Percentiles rank a stretch among this genome's conserved stretches.
Conservation (phyloP, 2,797 vertebrate genomes). For the Garrulus glandarius region DNA sequence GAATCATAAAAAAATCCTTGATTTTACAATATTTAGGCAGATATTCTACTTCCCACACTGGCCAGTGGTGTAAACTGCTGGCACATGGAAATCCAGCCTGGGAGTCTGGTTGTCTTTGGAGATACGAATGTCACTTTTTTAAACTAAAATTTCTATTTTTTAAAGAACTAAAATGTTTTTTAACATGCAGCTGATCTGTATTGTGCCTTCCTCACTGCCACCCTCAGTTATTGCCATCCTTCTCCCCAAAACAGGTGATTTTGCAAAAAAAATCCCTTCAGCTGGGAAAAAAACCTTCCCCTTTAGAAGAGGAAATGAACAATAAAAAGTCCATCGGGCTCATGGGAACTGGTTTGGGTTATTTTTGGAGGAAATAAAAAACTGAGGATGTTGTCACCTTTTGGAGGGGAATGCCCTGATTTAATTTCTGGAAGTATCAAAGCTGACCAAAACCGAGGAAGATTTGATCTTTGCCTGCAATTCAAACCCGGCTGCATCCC, state of each 20-base stretch:
- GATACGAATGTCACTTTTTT: fast-evolving
- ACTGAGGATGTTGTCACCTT: background rate
- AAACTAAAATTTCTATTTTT: background rate
- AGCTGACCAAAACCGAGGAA: fast-evolving
- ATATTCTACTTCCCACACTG: background rate
- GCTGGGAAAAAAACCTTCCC: background rate
- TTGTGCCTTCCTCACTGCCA: background rate
- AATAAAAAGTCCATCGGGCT: background rate
- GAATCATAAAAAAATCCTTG: background rate
- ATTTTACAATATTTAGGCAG: background rate
- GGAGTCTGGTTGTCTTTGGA: background rate
- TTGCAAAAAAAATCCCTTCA: background rate
- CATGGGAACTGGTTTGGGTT: background rate
- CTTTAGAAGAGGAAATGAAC: background rate
- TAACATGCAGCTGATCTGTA: background rate
- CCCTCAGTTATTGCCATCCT: background rate
- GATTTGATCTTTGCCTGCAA: background rate
- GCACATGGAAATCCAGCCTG: background rate
- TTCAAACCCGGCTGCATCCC: background rate
- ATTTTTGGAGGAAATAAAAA: background rate
- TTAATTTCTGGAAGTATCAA: background rate
- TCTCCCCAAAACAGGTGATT: background rate
- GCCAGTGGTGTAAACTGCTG: background rate
- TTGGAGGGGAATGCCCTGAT: background rate
- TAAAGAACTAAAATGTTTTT: background rate